Conservation (phyloP, 2,888 invertebrate species). For the Lissonota sp. region DNA sequence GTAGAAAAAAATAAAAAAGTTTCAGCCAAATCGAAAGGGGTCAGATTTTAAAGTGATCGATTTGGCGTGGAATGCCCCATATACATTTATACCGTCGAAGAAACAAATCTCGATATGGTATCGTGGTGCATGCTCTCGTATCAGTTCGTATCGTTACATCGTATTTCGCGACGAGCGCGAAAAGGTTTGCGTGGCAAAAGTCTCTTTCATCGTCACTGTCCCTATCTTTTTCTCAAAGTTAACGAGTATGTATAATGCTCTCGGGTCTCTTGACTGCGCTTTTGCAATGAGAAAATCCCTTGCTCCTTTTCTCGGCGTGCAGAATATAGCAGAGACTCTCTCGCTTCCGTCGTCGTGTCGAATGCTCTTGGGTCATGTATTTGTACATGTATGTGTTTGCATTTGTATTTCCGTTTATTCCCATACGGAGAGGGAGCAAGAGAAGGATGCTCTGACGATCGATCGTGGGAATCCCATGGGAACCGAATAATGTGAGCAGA, state of each 20-base stretch:
- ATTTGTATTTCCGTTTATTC: constrained; percentile 63
- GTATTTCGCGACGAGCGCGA: constrained; percentile 61
- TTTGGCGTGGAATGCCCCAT: too few relatives aligned
- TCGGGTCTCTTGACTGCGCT: not conserved
- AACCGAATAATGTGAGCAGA: constrained; percentile 19
- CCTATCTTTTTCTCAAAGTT: constrained; percentile 38
- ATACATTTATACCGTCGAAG: too few relatives aligned
- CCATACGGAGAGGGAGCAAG: constrained; percentile 56
- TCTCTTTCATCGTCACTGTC: constrained; percentile 53
- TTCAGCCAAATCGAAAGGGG: too few relatives aligned
- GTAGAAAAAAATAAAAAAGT: too few relatives aligned
- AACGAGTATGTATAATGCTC: constrained; percentile 58
- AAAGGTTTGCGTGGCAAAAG: constrained; percentile 57
- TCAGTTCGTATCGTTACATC: constrained; percentile 66
- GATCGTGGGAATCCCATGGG: constrained; percentile 65
- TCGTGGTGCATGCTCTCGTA: constrained; percentile 74
- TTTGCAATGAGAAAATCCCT: constrained; percentile 22
- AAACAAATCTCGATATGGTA: constrained; percentile 64
- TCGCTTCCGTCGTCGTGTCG: constrained; percentile 64
- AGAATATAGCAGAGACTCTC: constrained; percentile 33
- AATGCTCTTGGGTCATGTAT: constrained; percentile 55
- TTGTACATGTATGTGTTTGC: constrained; percentile 42
- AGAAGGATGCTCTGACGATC: constrained; percentile 61
- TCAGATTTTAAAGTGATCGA: too few relatives aligned
- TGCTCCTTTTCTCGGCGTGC: constrained; percentile 33